Conservation (phyloP, 1,140 invertebrate species). For the Drosophila prosaltans region DNA sequence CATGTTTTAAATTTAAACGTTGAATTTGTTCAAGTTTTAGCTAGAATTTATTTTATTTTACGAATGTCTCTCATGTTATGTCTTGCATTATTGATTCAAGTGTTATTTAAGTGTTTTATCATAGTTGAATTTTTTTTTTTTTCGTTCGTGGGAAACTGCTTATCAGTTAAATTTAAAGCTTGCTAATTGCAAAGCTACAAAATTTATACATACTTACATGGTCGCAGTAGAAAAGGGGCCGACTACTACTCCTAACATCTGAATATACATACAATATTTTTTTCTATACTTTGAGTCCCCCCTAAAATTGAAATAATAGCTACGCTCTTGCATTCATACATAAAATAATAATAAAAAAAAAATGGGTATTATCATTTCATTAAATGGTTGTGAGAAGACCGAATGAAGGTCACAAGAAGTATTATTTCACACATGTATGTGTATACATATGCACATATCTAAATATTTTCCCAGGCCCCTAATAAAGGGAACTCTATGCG, state of each 20-base stretch:
- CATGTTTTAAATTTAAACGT: no score
- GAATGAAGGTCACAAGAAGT: conserved; percentile 9
- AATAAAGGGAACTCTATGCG: neutral
- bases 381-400: conserved; percentile 3
- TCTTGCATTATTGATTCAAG: neutral
- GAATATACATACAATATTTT: no score
- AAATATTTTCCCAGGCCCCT: conserved; percentile 2
- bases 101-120: neutral
- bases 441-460: neutral
- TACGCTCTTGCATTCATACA: no score
- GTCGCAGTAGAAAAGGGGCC: no score
- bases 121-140: neutral
- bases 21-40: neutral
- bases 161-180: conserved; percentile 3
- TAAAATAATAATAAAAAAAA: neutral
- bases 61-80: neutral
- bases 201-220: neutral
- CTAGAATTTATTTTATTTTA: neutral
- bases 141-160: neutral
- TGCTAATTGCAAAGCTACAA: conserved; percentile 9
- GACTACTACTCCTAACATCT: no score
- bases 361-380: conserved; percentile 1
- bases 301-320: no score
- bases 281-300: no score
- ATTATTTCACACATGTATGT: neutral